Evolutionary conservation across 2,888 invertebrate genomes (phyloP), one percentile per base, ranked within the genome.

Genomic region (Drosophila glabriapex): DNA sequence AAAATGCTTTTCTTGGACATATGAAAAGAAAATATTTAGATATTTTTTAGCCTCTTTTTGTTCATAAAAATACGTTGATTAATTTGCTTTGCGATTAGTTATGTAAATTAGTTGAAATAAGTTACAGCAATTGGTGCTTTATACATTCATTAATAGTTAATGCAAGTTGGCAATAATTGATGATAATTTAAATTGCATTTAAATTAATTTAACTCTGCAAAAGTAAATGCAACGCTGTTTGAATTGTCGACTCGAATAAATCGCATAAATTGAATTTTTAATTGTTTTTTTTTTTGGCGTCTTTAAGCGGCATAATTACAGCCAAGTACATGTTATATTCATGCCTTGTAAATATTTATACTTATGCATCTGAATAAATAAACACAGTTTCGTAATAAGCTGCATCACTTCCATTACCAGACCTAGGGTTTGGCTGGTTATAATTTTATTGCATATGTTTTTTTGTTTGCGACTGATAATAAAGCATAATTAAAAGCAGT

Each of bases 91-190:
- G 16, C 22, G 22, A 43, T 12, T 43, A 19, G 5, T 16, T 46
- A 64, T 66, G 80, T 60, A 72, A 77, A 71, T 71, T 54, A 60
- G 43, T 25, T 49, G 9, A 49, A 75, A 74, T 66, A 43, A 62
- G n/a, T 49, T 50, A 54, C 33, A 35, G 22, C 16, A 25, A 25
- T 62, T 79, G 37, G 53, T 41, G 54, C 41, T 35, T 16, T 39
- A 39, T 31, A 29, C 63, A 69, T 56, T 41, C 46, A 56, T 55
- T 25, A 35, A 64, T 60, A 35, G 49, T 68, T 68, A 64, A 79
- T 74, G 61, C 53, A 35, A 63, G 54, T 29, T 63, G 43, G 16
- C 56, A 78, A 73, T 58, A 61, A 64, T 61, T 74, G 52, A 46
- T 56, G 33, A 25, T 10, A 58, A 67, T 54, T 16, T 25, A 22